Conservation (phyloP, 2,797 vertebrate species). For the Percopsis omiscomaycus region DNA sequence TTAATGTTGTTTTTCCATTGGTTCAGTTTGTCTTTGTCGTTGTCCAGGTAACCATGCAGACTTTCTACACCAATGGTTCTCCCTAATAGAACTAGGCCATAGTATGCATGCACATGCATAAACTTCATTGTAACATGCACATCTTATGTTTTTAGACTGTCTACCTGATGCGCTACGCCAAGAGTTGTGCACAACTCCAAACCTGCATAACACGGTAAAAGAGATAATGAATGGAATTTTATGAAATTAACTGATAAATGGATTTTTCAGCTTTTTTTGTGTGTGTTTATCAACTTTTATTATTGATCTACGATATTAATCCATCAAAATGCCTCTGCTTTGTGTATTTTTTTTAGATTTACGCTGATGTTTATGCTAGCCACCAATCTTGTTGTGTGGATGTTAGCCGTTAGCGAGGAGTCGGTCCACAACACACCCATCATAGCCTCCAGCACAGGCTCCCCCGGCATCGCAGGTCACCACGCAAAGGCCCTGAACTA, state of each 20-base stretch:
- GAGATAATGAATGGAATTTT: too few species aligned
- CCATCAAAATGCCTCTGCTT: neutral
- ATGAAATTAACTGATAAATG: too few species aligned
- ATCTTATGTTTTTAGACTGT: constrained; percentile 81
- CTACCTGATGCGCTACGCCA: constrained; percentile 89
- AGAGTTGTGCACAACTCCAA: constrained; percentile 90
- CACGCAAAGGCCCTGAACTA: constrained; percentile 32
- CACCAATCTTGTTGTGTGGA: constrained; percentile 92
- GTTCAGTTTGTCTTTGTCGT: constrained; percentile 86
- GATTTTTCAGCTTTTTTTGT: too few species aligned
- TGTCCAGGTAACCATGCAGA: constrained; percentile 80
- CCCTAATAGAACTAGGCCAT: neutral
- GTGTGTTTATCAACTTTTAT: neutral
- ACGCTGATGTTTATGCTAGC: constrained; percentile 90
- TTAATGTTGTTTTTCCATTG: constrained; percentile 88
- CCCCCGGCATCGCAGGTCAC: too few species aligned
- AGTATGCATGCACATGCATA: too few species aligned
- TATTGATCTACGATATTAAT: neutral
- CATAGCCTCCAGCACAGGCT: constrained; percentile 7
- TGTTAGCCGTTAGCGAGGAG: constrained; percentile 89
- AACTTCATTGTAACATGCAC: too few species aligned
- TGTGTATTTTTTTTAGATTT: constrained; percentile 73
- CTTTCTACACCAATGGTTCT: neutral
- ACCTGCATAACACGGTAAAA: constrained; percentile 85
- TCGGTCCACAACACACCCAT: constrained; percentile 83